phyloP scores from a whole-genome alignment of 23 tunicate genomes.

The Styela clava region DNA sequence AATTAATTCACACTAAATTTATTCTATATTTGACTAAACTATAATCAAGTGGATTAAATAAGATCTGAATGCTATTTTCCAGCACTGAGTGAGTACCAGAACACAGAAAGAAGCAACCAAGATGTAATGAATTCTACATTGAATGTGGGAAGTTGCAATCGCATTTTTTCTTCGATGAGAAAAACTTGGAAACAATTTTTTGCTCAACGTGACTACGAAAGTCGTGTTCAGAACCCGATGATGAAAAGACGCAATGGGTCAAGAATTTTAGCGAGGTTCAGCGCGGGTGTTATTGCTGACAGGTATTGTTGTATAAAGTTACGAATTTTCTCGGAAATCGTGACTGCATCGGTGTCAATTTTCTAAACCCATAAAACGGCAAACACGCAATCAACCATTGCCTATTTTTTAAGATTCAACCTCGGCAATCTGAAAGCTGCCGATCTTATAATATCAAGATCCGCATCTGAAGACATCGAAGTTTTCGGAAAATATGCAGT shows the following conservation, averaged over 20 bases:
- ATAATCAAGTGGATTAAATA: no score
- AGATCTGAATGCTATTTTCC: no score
- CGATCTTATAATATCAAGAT: not conserved
- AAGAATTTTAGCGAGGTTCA: not conserved
- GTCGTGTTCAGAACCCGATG: not conserved
- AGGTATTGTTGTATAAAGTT: not conserved
- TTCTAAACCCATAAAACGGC: not conserved
- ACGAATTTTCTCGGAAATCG: not conserved
- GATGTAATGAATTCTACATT: not conserved
- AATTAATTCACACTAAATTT: no score
- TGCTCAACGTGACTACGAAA: not conserved
- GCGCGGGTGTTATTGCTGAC: not conserved
- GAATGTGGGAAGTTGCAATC: not conserved
- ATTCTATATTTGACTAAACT: no score
- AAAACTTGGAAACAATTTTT: not conserved
- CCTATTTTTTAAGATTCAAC: not conserved
- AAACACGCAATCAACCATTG: not conserved
- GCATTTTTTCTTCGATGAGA: not conserved
- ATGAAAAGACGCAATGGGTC: not conserved
- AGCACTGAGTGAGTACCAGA: not conserved
- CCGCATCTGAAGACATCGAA: not conserved
- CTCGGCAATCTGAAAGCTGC: not conserved
- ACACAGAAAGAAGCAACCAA: not conserved
- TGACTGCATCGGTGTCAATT: not conserved
- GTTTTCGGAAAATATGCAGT: not conserved